Conservation (phyloP, 2,113 vertebrate species). For the Elanus axillaris region DNA sequence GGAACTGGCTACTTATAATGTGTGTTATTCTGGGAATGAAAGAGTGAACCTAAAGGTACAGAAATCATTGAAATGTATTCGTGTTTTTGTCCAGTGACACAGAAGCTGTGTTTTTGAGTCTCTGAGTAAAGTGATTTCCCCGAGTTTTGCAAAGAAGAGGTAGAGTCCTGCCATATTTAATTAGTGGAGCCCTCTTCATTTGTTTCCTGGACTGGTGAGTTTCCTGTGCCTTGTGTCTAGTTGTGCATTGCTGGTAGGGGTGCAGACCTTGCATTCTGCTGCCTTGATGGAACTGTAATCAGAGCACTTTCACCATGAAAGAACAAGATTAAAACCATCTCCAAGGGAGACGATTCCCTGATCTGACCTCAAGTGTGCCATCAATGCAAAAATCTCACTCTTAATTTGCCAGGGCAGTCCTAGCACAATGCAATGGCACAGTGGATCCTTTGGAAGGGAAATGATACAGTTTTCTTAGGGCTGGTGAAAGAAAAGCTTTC, state of each 20-base stretch:
- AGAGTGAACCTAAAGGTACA: background rate
- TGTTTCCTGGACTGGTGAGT: background rate
- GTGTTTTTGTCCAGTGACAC: background rate
- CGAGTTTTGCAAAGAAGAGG: background rate
- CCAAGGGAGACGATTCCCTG: background rate
- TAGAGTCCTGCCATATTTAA: background rate
- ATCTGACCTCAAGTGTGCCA: background rate
- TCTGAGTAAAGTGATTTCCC: background rate
- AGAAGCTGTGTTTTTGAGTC: background rate
- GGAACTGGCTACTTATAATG: background rate
- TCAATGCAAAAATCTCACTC: background rate
- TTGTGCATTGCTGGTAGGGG: background rate
- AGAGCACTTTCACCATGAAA: background rate
- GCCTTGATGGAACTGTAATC: background rate
- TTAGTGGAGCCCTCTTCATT: background rate
- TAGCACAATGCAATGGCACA: background rate
- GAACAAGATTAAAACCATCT: constrained; percentile 14
- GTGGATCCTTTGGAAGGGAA: background rate
- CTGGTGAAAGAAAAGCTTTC: background rate
- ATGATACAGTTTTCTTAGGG: background rate
- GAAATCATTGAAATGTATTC: background rate
- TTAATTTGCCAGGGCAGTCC: background rate
- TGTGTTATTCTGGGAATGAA: background rate
- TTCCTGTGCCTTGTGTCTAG: background rate
- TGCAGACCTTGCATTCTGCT: background rate